Percentiles rank a stretch among this genome's conserved stretches.
phyloP scores from a whole-genome alignment of 2,888 invertebrate genomes.

The Bombylius discolor region DNA sequence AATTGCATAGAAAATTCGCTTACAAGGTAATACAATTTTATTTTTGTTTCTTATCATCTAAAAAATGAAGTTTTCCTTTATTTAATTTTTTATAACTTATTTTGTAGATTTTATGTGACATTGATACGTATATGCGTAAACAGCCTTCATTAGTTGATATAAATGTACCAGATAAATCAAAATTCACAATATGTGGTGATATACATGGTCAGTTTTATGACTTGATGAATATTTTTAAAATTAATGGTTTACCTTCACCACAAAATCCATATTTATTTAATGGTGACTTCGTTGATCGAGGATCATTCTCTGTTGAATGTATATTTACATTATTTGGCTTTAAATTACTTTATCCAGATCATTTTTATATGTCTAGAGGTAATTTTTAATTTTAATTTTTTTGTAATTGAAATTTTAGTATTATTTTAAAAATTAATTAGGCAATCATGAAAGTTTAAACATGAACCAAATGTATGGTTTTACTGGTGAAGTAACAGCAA shows the following conservation, averaged over 20 bases:
- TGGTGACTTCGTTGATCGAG: slow-evolving; percentile 98
- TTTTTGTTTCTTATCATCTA: background rate
- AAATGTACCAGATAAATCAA: slow-evolving; percentile 66
- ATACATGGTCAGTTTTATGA: slow-evolving; percentile 99
- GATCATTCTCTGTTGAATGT: slow-evolving; percentile 98
- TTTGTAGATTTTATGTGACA: slow-evolving; percentile 78
- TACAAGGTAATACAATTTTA: slow-evolving; percentile 55
- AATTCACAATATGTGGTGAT: slow-evolving; percentile 97
- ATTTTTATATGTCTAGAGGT: slow-evolving; percentile 98
- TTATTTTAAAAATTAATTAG: slow-evolving; percentile 36
- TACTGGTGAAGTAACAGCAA: slow-evolving; percentile 93
- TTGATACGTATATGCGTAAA: slow-evolving; percentile 68
- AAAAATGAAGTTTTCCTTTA: too few relatives aligned
- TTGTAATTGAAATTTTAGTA: slow-evolving; percentile 3
- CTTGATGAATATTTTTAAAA: slow-evolving; percentile 90
- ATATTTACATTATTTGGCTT: slow-evolving; percentile 95
- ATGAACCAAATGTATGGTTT: slow-evolving; percentile 99
- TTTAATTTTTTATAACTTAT: background rate
- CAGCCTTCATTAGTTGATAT: slow-evolving; percentile 87
- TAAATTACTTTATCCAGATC: slow-evolving; percentile 88
- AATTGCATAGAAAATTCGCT: slow-evolving; percentile 91
- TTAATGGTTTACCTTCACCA: slow-evolving; percentile 90
- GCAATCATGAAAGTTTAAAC: slow-evolving; percentile 95
- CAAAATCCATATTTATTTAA: slow-evolving; percentile 97
- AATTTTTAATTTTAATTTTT: slow-evolving; percentile 18